Conservation (phyloP, 2,113 vertebrate genomes). For the Hypocryptadius cinnamomeus region DNA sequence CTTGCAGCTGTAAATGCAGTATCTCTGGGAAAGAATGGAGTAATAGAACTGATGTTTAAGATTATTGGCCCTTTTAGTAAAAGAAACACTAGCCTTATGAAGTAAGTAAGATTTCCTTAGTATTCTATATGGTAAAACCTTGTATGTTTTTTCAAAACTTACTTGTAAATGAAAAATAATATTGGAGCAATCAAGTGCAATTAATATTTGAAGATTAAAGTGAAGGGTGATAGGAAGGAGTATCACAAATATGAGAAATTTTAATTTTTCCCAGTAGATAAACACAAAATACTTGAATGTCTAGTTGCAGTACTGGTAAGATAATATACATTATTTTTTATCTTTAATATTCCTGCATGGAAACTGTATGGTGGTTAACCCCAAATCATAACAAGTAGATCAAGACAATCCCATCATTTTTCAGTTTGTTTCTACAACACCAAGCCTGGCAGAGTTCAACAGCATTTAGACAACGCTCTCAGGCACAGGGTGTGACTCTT, state of each 20-base stretch:
- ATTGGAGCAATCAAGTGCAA: background rate
- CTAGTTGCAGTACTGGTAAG: background rate
- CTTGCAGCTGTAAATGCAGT: slow-evolving; percentile 90
- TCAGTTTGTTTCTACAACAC: background rate
- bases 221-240: background rate
- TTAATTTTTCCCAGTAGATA: background rate
- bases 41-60: slow-evolving; percentile 92
- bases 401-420: background rate
- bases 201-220: background rate
- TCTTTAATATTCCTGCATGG: background rate
- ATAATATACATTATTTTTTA: background rate
- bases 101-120: slow-evolving; percentile 76
- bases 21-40: slow-evolving; percentile 89
- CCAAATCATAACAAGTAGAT: background rate
- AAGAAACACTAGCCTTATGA: slow-evolving; percentile 88
- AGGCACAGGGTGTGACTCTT: background rate
- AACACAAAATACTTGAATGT: background rate
- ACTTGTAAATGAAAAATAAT: background rate
- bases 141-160: background rate
- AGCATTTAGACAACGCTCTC: background rate
- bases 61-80: slow-evolving; percentile 89
- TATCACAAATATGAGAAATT: background rate
- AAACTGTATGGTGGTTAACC: background rate
- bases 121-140: background rate
- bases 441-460: background rate